Base-by-base conservation (phyloP, 92 coral and sea anemone genomes). In the Siderastrea siderea region DNA sequence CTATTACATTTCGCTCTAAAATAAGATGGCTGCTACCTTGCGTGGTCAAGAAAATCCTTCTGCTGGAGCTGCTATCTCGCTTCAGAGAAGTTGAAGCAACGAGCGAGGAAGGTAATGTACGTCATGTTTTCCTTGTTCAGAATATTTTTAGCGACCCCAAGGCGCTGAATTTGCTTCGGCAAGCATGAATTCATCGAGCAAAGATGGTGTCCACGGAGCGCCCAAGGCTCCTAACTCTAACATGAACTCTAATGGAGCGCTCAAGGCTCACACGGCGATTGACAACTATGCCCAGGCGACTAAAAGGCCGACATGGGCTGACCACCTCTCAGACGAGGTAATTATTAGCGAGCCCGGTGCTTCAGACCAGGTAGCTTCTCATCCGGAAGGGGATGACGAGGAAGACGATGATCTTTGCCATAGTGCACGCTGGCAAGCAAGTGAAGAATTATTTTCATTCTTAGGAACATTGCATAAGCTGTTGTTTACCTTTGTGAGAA, bases 261-360 rank as follows among this genome's bases (percentile, higher is more conserved):
- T 69, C 74, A 69, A 69, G 26, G 74, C 74, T 69, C 74, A 44
- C 2, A 45, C 74, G 74, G 74, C 54, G 5, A 69, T 7, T 45
- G 53, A 44, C 74, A 47, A 52, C 74, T 44, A 45, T 44, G 53
- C 74, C 74, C 74, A n/a, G 53, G 74, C 53, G 74, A 69, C 74
- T 69, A 47, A 45, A 69, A 69, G 53, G 74, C 74, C 63, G 16
- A 58, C 14, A 58, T 11, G 63, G 63, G 63, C 63, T 45, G 74
- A 69, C 15, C 10, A 69, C 74, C n/a, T 38, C 74, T 69, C 52
- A 3, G 74, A 69, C 17, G 73, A 68, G 49, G 49, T 68, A 38
- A 11, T 26, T 26, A 13, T 58, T 6, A 58, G 6, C 12, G 55
- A 51, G 55, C 55, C 66, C 19, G 66, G 66, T 8, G 13, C 66